Conservation (phyloP, 2,888 invertebrate genomes). For the Pandemis corylana region DNA sequence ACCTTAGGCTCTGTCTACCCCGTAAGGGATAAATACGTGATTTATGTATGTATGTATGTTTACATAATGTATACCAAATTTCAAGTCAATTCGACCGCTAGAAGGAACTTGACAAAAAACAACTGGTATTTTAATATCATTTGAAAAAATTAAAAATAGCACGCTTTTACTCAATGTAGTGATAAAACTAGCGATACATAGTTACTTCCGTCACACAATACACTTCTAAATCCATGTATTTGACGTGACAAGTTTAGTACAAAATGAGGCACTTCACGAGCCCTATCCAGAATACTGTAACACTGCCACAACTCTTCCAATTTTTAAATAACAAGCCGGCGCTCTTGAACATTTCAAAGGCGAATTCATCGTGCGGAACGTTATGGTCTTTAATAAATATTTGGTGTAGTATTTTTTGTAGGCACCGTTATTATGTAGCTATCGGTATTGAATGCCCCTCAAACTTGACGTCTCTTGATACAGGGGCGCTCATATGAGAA, state of each 20-base stretch:
- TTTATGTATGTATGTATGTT: too few relatives aligned
- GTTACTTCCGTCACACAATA: not conserved
- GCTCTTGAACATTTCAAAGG: constrained; percentile 1
- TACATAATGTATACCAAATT: too few relatives aligned
- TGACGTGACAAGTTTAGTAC: not conserved
- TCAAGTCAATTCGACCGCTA: too few relatives aligned
- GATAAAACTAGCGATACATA: not conserved
- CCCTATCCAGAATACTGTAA: not conserved
- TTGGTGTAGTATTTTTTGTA: constrained; percentile 9
- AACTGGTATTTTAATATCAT: not conserved
- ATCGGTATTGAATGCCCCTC: constrained; percentile 37
- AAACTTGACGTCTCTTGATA: constrained; percentile 41
- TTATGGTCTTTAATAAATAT: constrained; percentile 19
- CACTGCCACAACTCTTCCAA: not conserved
- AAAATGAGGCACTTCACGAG: not conserved
- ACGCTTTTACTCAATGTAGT: not conserved
- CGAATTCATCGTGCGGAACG: constrained; percentile 2
- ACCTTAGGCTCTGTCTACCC: too few relatives aligned
- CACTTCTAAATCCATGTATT: not conserved
- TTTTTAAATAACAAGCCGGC: not conserved
- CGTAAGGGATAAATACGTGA: too few relatives aligned
- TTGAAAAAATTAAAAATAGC: not conserved
- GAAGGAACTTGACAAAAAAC: too few relatives aligned
- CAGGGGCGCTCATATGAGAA: constrained; percentile 39
- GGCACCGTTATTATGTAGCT: constrained; percentile 29